phyloP scores from a whole-genome alignment of 2,113 vertebrate genomes.

The Menidia beryllina region DNA sequence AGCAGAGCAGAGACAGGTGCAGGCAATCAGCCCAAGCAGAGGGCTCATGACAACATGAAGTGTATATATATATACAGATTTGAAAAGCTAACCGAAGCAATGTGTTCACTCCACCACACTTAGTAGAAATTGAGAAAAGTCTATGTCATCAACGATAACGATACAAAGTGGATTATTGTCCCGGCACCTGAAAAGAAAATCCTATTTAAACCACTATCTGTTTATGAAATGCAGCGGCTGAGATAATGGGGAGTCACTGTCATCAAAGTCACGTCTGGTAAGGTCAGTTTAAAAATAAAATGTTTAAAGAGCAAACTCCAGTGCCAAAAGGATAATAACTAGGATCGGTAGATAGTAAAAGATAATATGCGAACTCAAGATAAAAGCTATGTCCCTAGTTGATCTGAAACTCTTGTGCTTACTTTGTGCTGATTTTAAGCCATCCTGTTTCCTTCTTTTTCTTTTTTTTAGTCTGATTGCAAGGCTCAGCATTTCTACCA shows the following conservation, averaged over 20 bases:
- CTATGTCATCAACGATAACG: constrained; percentile 54
- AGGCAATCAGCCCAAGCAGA: no score
- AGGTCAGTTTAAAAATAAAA: constrained; percentile 39
- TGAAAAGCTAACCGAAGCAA: constrained; percentile 51
- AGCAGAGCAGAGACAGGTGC: no score
- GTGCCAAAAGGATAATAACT: neutral
- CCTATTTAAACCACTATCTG: constrained; percentile 70
- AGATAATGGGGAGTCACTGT: constrained; percentile 58
- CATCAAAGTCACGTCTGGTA: constrained; percentile 65
- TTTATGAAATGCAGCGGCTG: constrained; percentile 56
- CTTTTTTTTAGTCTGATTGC: neutral
- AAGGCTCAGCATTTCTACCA: neutral
- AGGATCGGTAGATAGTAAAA: neutral
- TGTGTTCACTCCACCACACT: constrained; percentile 56
- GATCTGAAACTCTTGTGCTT: neutral
- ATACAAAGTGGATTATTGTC: constrained; percentile 76
- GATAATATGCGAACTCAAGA: neutral
- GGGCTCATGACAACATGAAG: neutral
- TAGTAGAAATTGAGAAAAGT: constrained; percentile 59
- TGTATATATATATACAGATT: constrained; percentile 22
- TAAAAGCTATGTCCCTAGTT: neutral
- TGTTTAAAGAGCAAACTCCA: constrained; percentile 14
- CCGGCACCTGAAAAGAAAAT: constrained; percentile 63
- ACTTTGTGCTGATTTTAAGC: neutral
- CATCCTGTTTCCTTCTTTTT: neutral